Conservation (phyloP, 2,888 invertebrate genomes). For the Amiota communis region DNA sequence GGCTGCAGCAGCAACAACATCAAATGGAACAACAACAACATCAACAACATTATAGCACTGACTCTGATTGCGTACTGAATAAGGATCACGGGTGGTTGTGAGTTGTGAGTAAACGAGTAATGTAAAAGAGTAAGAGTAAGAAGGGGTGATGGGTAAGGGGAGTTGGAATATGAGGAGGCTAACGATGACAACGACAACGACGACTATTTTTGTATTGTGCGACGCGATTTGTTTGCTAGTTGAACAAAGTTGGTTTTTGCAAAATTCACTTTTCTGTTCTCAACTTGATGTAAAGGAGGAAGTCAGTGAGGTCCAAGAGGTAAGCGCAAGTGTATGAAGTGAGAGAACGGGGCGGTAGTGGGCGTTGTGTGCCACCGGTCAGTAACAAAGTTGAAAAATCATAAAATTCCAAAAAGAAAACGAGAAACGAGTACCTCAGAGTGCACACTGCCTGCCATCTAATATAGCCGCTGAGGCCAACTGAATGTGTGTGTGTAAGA, state of each 20-base stretch:
- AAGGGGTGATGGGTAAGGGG: neutral
- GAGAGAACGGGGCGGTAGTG: slow-evolving; percentile 25
- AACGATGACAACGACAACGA: neutral
- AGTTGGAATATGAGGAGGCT: neutral
- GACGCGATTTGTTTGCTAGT: slow-evolving; percentile 26
- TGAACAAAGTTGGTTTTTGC: neutral
- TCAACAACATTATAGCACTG: neutral
- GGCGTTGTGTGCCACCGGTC: slow-evolving; percentile 1
- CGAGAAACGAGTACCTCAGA: slow-evolving; percentile 34
- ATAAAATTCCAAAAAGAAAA: slow-evolving; percentile 21
- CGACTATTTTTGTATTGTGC: slow-evolving; percentile 24
- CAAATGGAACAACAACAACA: too few relatives aligned
- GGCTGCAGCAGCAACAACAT: slow-evolving; percentile 5
- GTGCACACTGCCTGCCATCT: too few relatives aligned
- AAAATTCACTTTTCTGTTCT: slow-evolving; percentile 25
- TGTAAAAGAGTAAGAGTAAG: neutral
- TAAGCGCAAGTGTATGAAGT: neutral
- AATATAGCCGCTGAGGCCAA: too few relatives aligned
- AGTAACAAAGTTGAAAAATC: slow-evolving; percentile 30
- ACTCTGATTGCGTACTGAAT: slow-evolving; percentile 13
- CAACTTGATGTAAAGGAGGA: neutral
- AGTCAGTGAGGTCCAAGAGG: neutral
- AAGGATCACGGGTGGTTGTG: neutral
- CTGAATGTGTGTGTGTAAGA: too few relatives aligned
- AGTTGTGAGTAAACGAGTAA: neutral